Percentiles rank a stretch among this genome's conserved stretches.
Evolutionary conservation across 2,797 vertebrate genomes (phyloP).

Genomic region (Myripristis murdjan): DNA sequence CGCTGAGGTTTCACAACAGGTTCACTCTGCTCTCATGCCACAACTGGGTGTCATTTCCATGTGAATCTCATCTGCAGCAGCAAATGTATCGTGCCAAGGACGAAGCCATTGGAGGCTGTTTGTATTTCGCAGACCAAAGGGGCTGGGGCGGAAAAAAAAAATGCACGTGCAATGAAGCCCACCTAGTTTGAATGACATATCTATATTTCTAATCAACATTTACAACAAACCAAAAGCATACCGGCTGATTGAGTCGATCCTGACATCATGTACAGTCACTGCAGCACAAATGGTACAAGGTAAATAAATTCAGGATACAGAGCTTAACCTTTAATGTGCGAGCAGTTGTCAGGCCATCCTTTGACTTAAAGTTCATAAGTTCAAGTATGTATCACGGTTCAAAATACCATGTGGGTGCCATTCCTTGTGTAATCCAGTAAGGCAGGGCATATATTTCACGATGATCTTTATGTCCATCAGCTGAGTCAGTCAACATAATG

Average conservation of each 20-base stretch:
- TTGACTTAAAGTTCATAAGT: conserved; percentile 24
- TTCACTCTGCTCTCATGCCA: conserved; percentile 23
- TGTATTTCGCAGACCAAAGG: conserved; percentile 11
- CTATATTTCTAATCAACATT: conserved; percentile 37
- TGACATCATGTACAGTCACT: conserved; percentile 2
- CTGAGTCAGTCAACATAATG: conserved; percentile 56
- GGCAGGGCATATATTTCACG: conserved; percentile 24
- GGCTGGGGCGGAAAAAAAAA: too few species aligned
- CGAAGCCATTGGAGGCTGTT: conserved; percentile 1
- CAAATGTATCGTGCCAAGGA: not conserved
- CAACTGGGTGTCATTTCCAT: conserved; percentile 10
- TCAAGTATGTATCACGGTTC: conserved; percentile 39
- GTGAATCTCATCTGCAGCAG: conserved; percentile 13
- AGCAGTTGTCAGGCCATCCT: conserved; percentile 21
- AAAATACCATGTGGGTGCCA: conserved; percentile 28
- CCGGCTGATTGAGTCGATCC: conserved; percentile 32
- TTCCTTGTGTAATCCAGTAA: conserved; percentile 45
- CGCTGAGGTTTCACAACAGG: conserved; percentile 37
- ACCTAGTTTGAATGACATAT: conserved; percentile 36
- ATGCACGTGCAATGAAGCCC: conserved; percentile 19
- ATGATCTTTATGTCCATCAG: conserved; percentile 33
- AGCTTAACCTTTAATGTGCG: not conserved
- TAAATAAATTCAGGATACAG: not conserved
- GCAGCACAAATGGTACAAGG: conserved; percentile 7
- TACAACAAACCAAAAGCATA: conserved; percentile 21